Percentiles rank a stretch among this genome's conserved stretches.
These are phyloP conservation scores for Caenorhabditis uteleia DNA, from an alignment of 2,888 invertebrate species.

Conservation along the genomic window DNA sequence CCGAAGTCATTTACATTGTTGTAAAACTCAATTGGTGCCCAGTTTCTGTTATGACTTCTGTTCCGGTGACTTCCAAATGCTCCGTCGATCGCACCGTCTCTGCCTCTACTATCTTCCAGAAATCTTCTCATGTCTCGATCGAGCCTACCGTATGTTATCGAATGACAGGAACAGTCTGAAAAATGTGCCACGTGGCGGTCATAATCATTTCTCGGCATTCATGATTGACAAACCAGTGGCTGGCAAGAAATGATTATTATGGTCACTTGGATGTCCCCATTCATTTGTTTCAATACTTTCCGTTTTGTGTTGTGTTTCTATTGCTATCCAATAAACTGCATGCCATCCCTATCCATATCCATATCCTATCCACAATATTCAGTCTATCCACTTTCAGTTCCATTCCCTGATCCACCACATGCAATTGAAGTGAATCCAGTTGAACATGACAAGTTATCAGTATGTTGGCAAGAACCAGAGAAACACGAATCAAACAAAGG, in stretches of 20 bases:
- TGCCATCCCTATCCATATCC: too few species aligned
- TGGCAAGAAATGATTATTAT: too few species aligned
- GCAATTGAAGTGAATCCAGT: constrained; percentile 52
- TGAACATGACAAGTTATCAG: constrained; percentile 48
- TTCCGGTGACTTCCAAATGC: constrained; percentile 61
- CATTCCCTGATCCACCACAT: constrained; percentile 58
- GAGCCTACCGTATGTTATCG: constrained; percentile 59
- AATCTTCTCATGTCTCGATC: constrained; percentile 68
- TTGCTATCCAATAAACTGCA: constrained; percentile 26
- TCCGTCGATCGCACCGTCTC: constrained; percentile 65
- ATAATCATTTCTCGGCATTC: constrained; percentile 29
- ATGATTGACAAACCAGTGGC: constrained; percentile 38
- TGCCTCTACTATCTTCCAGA: constrained; percentile 69
- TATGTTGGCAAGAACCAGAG: constrained; percentile 52
- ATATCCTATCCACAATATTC: too few species aligned
- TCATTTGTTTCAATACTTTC: constrained; percentile 10
- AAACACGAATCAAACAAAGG: constrained; percentile 39
- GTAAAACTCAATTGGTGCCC: constrained; percentile 66
- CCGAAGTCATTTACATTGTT: constrained; percentile 67
- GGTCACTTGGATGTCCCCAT: neutral
- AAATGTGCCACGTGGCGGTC: constrained; percentile 10
- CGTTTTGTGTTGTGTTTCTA: constrained; percentile 9
- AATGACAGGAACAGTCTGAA: constrained; percentile 15
- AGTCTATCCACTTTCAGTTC: constrained; percentile 53
- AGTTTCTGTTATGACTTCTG: constrained; percentile 69